A percentile compares a stretch with the other conserved stretches of the same genome.
Conservation (phyloP, 2,113 vertebrate genomes). For the Neopipo cinnamomea region DNA sequence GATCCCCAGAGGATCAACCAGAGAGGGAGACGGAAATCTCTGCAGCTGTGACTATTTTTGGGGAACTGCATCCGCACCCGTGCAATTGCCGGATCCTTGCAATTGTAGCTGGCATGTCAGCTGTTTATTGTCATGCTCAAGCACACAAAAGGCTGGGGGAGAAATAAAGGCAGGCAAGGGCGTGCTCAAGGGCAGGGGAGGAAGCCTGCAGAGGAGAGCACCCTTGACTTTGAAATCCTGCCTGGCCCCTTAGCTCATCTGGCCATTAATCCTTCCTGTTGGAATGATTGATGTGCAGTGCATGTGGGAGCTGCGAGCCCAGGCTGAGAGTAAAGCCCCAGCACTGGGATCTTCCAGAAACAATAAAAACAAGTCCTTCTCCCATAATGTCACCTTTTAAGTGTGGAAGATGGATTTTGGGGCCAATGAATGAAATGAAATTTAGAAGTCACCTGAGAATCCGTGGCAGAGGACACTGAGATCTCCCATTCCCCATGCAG, state of each 20-base stretch:
- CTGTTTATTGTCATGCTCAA: not conserved
- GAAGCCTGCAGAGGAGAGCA: not conserved
- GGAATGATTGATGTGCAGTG: rapidly evolving
- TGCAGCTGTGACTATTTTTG: not conserved
- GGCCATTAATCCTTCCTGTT: not conserved
- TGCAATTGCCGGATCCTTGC: not conserved
- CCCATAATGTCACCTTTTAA: not conserved
- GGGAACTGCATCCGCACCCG: rapidly evolving
- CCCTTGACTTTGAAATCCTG: not conserved
- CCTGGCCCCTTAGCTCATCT: not conserved
- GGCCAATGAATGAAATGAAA: not conserved
- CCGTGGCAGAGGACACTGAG: rapidly evolving
- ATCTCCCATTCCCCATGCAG: rapidly evolving
- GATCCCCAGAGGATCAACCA: rapidly evolving
- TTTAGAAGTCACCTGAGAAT: not conserved
- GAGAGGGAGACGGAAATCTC: not conserved
- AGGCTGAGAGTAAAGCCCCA: not conserved
- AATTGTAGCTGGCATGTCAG: rapidly evolving
- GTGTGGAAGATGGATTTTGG: not conserved
- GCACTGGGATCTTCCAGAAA: not conserved
- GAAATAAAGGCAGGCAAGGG: not conserved
- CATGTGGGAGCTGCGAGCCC: rapidly evolving
- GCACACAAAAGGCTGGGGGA: not conserved
- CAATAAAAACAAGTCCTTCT: not conserved
- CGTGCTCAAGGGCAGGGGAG: not conserved